Evolutionary conservation across 2,888 invertebrate genomes (phyloP).

Genomic region (Ceratothoa steindachneri): DNA sequence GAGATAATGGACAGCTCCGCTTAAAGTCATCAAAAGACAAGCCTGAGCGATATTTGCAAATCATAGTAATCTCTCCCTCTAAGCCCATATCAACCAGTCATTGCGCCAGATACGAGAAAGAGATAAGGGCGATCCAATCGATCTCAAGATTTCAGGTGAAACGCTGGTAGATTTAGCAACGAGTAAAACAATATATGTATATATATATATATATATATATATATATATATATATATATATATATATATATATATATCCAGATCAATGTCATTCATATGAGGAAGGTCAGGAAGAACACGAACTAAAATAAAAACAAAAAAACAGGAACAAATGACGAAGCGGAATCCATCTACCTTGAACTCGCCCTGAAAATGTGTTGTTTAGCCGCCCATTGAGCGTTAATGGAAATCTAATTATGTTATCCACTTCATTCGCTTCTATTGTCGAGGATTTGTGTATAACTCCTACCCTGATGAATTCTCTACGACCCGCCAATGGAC

Average conservation of each 20-base stretch:
- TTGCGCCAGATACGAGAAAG: conserved; percentile 39
- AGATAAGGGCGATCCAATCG: conserved; percentile 25
- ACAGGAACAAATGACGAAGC: not conserved
- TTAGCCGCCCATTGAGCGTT: not conserved
- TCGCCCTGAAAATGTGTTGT: not conserved
- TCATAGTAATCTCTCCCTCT: conserved; percentile 39
- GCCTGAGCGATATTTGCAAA: conserved; percentile 40
- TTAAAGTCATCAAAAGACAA: conserved; percentile 33
- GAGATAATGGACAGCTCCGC: conserved; percentile 41
- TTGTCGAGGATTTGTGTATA: too few relatives aligned
- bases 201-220: too few relatives aligned
- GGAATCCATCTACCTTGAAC: too few relatives aligned
- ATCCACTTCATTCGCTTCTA: too few relatives aligned
- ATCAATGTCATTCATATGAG: too few relatives aligned
- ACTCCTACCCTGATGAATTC: too few relatives aligned
- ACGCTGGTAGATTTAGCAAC: not conserved
- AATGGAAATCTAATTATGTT: not conserved
- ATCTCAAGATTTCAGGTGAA: not conserved
- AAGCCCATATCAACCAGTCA: conserved; percentile 42
- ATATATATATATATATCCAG: too few relatives aligned
- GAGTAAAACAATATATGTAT: not conserved
- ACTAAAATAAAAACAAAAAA: not conserved
- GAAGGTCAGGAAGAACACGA: not conserved
- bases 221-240: too few relatives aligned
- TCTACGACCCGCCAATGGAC: too few relatives aligned